A percentile compares a stretch with the other conserved stretches of the same genome.
Conservation (phyloP, 1,140 invertebrate species). For the Conus ventricosus region DNA sequence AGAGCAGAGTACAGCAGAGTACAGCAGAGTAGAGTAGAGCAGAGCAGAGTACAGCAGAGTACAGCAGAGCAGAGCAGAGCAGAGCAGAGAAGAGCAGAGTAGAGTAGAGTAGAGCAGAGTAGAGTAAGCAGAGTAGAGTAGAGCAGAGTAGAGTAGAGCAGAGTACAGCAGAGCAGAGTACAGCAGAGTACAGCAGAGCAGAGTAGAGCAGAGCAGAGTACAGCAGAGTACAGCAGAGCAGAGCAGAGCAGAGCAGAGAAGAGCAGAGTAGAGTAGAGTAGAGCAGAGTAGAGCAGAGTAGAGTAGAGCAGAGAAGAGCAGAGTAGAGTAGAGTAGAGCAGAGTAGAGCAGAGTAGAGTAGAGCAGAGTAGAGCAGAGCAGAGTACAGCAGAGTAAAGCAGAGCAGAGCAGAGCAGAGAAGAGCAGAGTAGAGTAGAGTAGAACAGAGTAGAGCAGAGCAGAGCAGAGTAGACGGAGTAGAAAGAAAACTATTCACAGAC, state of each 20-base stretch:
- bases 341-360: slow-evolving; percentile 9
- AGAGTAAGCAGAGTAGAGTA: slow-evolving; percentile 28
- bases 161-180: slow-evolving; percentile 15
- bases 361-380: slow-evolving; percentile 28
- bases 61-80: neutral
- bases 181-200: slow-evolving; percentile 25
- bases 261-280: neutral
- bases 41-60: neutral
- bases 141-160: slow-evolving; percentile 28
- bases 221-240: slow-evolving; percentile 7
- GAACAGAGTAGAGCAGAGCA: slow-evolving; percentile 7
- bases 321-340: neutral
- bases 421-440: neutral
- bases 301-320: slow-evolving; percentile 8
- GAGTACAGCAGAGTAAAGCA: slow-evolving; percentile 16
- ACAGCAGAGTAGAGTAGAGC: neutral
- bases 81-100: slow-evolving; percentile 4
- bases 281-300: slow-evolving; percentile 6
- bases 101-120: slow-evolving; percentile 3
- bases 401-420: slow-evolving; percentile 24
- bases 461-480: neutral
- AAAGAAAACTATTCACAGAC: too few relatives aligned
- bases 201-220: neutral
- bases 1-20: neutral
- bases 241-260: too few relatives aligned